These are phyloP conservation scores for Centropristis striata DNA, from an alignment of 2,113 vertebrate genomes.

Conservation along the genomic window DNA sequence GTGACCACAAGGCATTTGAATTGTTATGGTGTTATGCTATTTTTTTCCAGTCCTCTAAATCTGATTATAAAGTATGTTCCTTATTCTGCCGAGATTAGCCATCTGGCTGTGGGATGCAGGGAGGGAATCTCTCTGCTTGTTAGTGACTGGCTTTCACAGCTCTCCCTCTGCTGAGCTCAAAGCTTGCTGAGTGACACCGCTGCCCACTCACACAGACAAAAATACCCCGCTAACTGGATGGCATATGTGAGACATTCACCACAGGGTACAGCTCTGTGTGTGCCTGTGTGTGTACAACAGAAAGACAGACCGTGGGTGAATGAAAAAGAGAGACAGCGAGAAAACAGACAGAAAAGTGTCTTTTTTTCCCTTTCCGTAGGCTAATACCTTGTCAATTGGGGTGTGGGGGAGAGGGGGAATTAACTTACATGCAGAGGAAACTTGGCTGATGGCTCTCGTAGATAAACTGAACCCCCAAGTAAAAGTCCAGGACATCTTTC, in stretches of 20 bases:
- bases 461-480: slow-evolving; percentile 63
- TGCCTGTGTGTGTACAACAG: slow-evolving; percentile 60
- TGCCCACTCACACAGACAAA: slow-evolving; percentile 82
- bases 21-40: slow-evolving; percentile 49
- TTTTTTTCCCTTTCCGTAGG: slow-evolving; percentile 36
- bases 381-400: slow-evolving; percentile 54
- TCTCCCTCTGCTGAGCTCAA: slow-evolving; percentile 77
- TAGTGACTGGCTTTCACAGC: slow-evolving; percentile 81
- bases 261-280: slow-evolving; percentile 67
- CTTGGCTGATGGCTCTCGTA: slow-evolving; percentile 61
- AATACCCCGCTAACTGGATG: slow-evolving; percentile 79
- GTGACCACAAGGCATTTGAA: slow-evolving; percentile 67
- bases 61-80: slow-evolving; percentile 72
- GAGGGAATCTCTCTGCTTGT: slow-evolving; percentile 81
- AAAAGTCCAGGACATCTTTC: slow-evolving; percentile 64
- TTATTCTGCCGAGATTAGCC: slow-evolving; percentile 78
- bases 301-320: slow-evolving; percentile 64
- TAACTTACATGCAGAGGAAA: slow-evolving; percentile 60
- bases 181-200: slow-evolving; percentile 78
- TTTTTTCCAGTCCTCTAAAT: slow-evolving; percentile 46
- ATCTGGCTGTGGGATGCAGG: slow-evolving; percentile 78
- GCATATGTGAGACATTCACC: slow-evolving; percentile 78
- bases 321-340: slow-evolving; percentile 59
- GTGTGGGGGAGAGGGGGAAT: slow-evolving; percentile 35
- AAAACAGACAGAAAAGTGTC: slow-evolving; percentile 48